Evolutionary conservation across 2,888 invertebrate genomes (phyloP).

Genomic region (Papilio gigon): DNA sequence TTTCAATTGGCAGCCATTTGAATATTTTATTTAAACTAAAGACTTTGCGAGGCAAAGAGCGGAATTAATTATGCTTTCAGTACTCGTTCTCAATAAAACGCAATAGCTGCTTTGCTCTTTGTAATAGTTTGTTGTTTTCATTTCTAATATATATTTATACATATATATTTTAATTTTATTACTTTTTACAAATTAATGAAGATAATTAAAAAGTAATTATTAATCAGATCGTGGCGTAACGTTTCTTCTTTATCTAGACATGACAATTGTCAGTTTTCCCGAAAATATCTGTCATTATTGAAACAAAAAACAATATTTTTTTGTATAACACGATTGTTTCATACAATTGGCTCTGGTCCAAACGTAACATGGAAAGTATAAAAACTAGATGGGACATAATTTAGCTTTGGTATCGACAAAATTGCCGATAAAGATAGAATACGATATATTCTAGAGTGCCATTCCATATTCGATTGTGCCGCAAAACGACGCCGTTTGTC

Average conservation of each 20-base stretch:
- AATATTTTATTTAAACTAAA: slow-evolving; percentile 33
- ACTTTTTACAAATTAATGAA: neutral
- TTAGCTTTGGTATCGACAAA: slow-evolving; percentile 24
- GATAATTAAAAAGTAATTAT: no score
- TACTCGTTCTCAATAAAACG: slow-evolving; percentile 27
- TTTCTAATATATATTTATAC: no score
- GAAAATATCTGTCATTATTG: no score
- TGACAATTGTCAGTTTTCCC: no score
- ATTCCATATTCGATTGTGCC: slow-evolving; percentile 19
- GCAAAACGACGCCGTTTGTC: slow-evolving; percentile 18
- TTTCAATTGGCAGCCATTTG: slow-evolving; percentile 32
- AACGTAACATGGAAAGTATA: slow-evolving; percentile 14
- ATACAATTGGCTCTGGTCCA: slow-evolving; percentile 16
- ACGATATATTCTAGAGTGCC: slow-evolving; percentile 1
- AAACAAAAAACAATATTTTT: neutral
- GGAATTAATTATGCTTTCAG: slow-evolving; percentile 30
- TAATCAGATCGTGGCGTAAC: no score
- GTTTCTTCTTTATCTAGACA: no score
- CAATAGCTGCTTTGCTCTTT: slow-evolving; percentile 14
- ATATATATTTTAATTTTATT: slow-evolving; percentile 1
- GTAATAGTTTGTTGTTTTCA: slow-evolving; percentile 19
- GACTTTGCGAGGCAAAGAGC: slow-evolving; percentile 15
- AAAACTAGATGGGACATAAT: slow-evolving; percentile 20
- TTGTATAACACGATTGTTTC: slow-evolving; percentile 6
- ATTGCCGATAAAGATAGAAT: slow-evolving; percentile 19